A percentile compares a stretch with the other conserved stretches of the same genome.
These are phyloP conservation scores for Caenorhabditis zanzibari DNA, from an alignment of 2,888 invertebrate genomes.

Conservation along the genomic window DNA sequence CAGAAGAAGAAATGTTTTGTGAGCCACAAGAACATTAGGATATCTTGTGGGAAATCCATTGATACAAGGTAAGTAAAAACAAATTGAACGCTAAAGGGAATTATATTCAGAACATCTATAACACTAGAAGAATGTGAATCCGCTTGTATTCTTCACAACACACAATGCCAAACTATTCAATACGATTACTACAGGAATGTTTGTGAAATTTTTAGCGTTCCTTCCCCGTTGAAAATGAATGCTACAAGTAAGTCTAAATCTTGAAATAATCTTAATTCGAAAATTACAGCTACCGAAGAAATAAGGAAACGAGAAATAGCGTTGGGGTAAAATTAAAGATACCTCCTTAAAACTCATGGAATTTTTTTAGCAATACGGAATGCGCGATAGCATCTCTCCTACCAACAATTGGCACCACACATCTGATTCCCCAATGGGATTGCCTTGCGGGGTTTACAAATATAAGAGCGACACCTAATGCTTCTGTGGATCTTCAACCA, in stretches of 20 bases:
- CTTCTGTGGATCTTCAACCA: constrained; percentile 20
- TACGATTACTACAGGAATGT: constrained; percentile 69
- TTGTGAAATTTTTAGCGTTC: constrained; percentile 66
- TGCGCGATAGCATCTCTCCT: constrained; percentile 55
- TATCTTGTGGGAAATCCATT: constrained; percentile 63
- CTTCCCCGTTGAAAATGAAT: constrained; percentile 65
- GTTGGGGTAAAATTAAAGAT: constrained; percentile 44
- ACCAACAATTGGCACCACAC: constrained; percentile 57
- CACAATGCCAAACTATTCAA: constrained; percentile 67
- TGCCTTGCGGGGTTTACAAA: constrained; percentile 36
- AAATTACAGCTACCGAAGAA: constrained; percentile 37
- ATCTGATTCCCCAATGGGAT: constrained; percentile 64
- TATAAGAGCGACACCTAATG: constrained; percentile 26
- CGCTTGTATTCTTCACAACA: constrained; percentile 58
- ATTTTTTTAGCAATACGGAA: constrained; percentile 47
- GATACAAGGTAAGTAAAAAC: constrained; percentile 36
- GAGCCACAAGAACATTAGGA: constrained; percentile 62
- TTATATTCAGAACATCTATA: constrained; percentile 47
- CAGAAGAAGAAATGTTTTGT: constrained; percentile 60
- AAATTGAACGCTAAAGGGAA: not conserved
- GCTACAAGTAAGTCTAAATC: constrained; percentile 43
- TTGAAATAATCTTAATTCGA: not conserved
- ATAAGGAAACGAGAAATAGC: constrained; percentile 45
- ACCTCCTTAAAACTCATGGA: not conserved
- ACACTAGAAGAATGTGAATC: constrained; percentile 66